phyloP scores from a whole-genome alignment of 2,113 vertebrate genomes.

The Phycodurus eques region DNA sequence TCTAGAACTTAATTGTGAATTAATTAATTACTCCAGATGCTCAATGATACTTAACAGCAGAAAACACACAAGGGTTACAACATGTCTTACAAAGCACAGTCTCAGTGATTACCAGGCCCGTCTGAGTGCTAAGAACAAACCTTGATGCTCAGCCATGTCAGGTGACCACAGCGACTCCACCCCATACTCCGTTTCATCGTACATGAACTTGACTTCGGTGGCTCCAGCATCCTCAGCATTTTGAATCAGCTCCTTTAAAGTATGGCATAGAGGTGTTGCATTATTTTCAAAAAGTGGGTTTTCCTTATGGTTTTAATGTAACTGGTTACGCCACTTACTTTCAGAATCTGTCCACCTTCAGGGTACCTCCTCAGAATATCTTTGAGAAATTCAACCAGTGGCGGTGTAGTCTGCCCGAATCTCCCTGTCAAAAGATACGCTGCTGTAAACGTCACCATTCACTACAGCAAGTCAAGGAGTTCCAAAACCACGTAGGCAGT shows the following conservation, averaged over 20 bases:
- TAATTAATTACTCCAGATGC: slow-evolving; percentile 5
- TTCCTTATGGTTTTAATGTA: neutral
- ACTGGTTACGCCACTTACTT: slow-evolving; percentile 73
- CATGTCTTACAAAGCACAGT: neutral
- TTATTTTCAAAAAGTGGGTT: neutral
- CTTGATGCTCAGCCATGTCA: slow-evolving; percentile 93
- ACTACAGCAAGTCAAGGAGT: neutral
- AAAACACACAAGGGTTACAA: neutral
- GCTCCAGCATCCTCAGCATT: slow-evolving; percentile 98
- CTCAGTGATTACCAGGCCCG: neutral
- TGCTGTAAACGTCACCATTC: neutral
- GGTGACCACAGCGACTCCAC: slow-evolving; percentile 92
- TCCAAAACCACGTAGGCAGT: neutral
- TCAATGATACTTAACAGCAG: slow-evolving; percentile 3
- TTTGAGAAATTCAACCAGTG: slow-evolving; percentile 96
- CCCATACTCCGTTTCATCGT: slow-evolving; percentile 92
- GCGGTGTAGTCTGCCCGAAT: slow-evolving; percentile 97
- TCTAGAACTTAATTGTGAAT: neutral
- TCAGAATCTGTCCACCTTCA: slow-evolving; percentile 97
- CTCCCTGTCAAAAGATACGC: slow-evolving; percentile 75
- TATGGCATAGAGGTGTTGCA: neutral
- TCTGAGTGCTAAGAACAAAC: slow-evolving; percentile 63
- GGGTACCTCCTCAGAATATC: slow-evolving; percentile 96
- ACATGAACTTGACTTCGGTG: slow-evolving; percentile 92
- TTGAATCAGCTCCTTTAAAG: slow-evolving; percentile 90